Percentiles rank a stretch among this genome's conserved stretches.
Evolutionary conservation across 2,797 vertebrate genomes (phyloP).

Genomic region (Mus caroli): DNA sequence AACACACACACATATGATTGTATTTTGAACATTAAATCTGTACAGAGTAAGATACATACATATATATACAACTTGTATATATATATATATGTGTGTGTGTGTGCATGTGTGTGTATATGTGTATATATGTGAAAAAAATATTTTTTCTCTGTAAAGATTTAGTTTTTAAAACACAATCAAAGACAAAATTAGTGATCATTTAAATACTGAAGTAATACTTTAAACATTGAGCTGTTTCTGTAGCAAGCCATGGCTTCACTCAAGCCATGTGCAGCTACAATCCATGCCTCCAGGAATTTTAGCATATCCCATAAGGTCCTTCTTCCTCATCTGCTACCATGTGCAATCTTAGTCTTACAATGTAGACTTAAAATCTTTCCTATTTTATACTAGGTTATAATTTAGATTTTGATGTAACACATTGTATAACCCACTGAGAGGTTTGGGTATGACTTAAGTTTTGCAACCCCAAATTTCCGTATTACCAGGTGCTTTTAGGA

Average conservation of each 20-base stretch:
- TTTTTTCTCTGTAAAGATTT: background rate
- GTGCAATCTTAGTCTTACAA: constrained; percentile 9
- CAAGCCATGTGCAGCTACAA: background rate
- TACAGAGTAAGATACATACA: background rate
- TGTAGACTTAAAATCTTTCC: constrained; percentile 26
- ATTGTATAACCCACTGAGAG: background rate
- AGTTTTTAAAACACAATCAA: constrained; percentile 3
- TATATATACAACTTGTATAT: background rate
- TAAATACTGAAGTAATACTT: background rate
- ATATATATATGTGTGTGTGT: background rate
- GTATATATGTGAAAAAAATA: background rate
- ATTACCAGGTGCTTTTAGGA: background rate
- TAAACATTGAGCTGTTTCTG: constrained; percentile 31
- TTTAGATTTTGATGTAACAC: background rate
- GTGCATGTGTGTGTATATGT: too few species aligned
- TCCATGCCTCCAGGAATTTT: background rate
- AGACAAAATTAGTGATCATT: constrained; percentile 20
- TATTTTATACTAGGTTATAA: constrained; percentile 28
- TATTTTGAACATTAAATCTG: background rate
- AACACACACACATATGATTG: background rate
- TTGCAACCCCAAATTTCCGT: constrained; percentile 41
- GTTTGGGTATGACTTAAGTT: constrained; percentile 30
- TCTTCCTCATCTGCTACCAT: background rate
- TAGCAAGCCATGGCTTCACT: background rate
- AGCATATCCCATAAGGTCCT: background rate